Evolutionary conservation across 2,888 invertebrate species (phyloP), one percentile per base, ranked within the genome.

Genomic region (Dusona sp.): DNA sequence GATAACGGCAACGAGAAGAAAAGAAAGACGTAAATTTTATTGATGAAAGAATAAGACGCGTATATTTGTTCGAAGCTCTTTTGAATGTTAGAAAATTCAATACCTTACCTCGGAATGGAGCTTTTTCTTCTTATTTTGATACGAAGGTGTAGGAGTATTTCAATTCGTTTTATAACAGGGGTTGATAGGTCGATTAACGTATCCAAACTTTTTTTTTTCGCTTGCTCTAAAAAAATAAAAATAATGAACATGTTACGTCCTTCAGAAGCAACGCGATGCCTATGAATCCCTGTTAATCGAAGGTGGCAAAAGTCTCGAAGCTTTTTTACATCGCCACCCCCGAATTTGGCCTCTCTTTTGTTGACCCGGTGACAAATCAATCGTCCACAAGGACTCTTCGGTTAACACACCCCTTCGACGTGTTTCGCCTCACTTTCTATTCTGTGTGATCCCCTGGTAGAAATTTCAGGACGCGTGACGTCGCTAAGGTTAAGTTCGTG

Each of bases 401-500:
- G 70, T 48, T 22, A 4, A 33, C 19, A 80, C 91, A 61, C 29
- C 61, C 61, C 29, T 29, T 29, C 61, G 61, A 61, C 29, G 16
- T 16, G 16, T 3, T 61, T 61, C 25, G 29, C 29, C 3, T 13
- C 0, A 61, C 61, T 61, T 90, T 75, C 70, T 72, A 45, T 51
- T 61, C 83, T 29, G 16, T 88, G 92, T 93, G 89, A 84, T 90
- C 74, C 72, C 93, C 93, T 91, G 92, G 88, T 94, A 90, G 75
- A 79, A 90, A 90, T 92, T 90, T 92, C 91, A 92, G 91, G 89
- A 81, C 88, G 90, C 90, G 91, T 93, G 93, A 93, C 93, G 93
- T 93, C 90, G 91, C 90, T 92, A 87, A 93, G 93, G 92, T 93
- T 92, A 92, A 92, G 87, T 88, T 90, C 89, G 88, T 90, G 88